These are phyloP conservation scores for Antigone vipio DNA, from an alignment of 2,113 vertebrate genomes.

Conservation along the genomic window DNA sequence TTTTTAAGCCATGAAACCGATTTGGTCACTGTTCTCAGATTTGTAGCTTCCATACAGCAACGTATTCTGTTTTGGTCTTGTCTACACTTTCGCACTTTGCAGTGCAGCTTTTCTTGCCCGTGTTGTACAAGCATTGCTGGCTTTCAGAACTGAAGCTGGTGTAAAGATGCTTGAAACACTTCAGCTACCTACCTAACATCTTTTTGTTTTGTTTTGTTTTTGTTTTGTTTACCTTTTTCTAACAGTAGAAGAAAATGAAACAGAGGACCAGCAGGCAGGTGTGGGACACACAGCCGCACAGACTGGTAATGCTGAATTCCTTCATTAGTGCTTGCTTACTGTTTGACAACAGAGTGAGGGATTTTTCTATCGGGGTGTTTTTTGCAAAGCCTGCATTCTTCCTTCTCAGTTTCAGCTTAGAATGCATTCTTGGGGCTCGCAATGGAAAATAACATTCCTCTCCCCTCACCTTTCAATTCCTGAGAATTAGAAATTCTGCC, in stretches of 20 bases:
- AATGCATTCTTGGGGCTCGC: constrained; percentile 37
- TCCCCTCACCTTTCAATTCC: background rate
- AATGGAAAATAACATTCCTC: background rate
- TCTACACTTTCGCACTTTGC: constrained; percentile 25
- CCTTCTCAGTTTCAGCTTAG: constrained; percentile 33
- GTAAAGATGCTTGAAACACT: constrained; percentile 6
- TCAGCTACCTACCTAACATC: constrained; percentile 14
- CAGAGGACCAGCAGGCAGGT: constrained; percentile 82
- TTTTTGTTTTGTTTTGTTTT: constrained; percentile 67
- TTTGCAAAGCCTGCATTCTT: constrained; percentile 38
- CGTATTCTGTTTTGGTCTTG: constrained; percentile 9
- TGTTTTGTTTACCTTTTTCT: constrained; percentile 76
- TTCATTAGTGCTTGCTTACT: constrained; percentile 73
- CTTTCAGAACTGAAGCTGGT: background rate
- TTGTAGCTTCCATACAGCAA: constrained; percentile 10
- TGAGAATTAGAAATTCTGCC: constrained; percentile 1
- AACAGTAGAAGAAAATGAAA: constrained; percentile 90
- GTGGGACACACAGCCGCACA: constrained; percentile 83
- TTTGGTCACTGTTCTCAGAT: constrained; percentile 25
- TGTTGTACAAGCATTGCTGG: constrained; percentile 31
- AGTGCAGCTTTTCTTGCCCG: constrained; percentile 49
- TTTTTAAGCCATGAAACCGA: constrained; percentile 19
- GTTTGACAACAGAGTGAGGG: constrained; percentile 45
- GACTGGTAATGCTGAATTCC: constrained; percentile 83
- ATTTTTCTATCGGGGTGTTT: constrained; percentile 3